Evolutionary conservation across 2,888 invertebrate genomes (phyloP).

Genomic region (Drosophila infuscata): DNA sequence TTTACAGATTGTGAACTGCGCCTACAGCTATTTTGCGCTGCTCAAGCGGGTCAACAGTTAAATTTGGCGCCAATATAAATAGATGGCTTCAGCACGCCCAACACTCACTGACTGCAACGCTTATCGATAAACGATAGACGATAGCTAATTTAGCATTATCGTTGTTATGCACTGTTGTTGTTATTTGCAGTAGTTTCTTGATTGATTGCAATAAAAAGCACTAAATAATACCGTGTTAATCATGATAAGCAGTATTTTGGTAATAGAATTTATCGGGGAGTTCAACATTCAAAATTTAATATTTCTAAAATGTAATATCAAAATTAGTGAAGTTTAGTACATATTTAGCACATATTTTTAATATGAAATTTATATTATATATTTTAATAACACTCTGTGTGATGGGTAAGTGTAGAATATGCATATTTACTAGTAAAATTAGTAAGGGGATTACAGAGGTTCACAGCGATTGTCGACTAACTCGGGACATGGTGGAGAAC

Average conservation of each 20-base stretch:
- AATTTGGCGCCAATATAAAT: not conserved
- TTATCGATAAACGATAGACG: slow-evolving; percentile 28
- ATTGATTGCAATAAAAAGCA: slow-evolving; percentile 8
- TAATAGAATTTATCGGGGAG: not conserved
- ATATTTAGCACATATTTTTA: not conserved
- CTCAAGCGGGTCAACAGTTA: slow-evolving; percentile 72
- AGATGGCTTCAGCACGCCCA: not conserved
- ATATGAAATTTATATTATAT: slow-evolving; percentile 1
- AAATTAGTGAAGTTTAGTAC: not conserved
- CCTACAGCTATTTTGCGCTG: slow-evolving; percentile 80
- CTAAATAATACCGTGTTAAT: not conserved
- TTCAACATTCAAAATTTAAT: not conserved
- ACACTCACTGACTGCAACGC: slow-evolving; percentile 6
- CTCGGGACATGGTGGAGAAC: slow-evolving; percentile 29
- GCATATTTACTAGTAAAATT: not conserved
- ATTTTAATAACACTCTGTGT: not conserved
- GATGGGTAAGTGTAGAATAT: not conserved
- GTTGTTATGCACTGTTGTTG: not conserved
- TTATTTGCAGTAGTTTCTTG: not conserved
- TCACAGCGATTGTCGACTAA: slow-evolving; percentile 33
- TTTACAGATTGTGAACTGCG: slow-evolving; percentile 78
- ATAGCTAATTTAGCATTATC: not conserved
- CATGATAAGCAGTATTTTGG: not conserved
- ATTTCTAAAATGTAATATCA: not conserved
- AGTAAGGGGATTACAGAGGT: not conserved